A percentile compares a stretch with the other conserved stretches of the same genome.
These are phyloP conservation scores for Tachystola acroxantha DNA, from an alignment of 2,888 invertebrate genomes.

Conservation along the genomic window DNA sequence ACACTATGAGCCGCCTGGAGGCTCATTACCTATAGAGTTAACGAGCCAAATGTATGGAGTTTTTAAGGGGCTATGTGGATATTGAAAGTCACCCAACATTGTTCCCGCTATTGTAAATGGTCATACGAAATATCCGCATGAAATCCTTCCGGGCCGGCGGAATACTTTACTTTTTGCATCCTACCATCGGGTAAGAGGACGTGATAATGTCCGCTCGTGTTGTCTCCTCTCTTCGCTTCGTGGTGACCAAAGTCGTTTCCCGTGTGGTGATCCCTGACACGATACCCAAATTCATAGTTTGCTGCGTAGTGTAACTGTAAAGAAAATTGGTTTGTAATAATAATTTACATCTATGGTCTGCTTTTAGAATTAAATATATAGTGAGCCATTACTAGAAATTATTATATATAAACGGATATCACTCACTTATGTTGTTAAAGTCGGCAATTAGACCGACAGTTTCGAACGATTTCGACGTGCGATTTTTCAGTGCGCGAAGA, in stretches of 20 bases:
- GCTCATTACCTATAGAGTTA: no score
- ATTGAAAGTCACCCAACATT: not conserved
- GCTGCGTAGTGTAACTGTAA: slow-evolving; percentile 80
- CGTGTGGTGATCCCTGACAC: slow-evolving; percentile 83
- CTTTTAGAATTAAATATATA: no score
- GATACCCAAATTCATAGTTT: slow-evolving; percentile 83
- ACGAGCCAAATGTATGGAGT: no score
- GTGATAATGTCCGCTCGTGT: slow-evolving; percentile 85
- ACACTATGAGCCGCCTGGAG: no score
- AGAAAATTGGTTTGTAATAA: slow-evolving; percentile 7
- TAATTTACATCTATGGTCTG: not conserved
- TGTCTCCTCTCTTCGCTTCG: slow-evolving; percentile 82
- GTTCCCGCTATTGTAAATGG: not conserved
- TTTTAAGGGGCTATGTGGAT: no score
- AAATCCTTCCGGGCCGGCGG: slow-evolving; percentile 86
- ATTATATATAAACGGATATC: no score
- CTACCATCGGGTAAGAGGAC: slow-evolving; percentile 88
- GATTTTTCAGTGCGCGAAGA: no score
- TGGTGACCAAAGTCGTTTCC: slow-evolving; percentile 89
- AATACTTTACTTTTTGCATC: slow-evolving; percentile 87
- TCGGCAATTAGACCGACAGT: no score
- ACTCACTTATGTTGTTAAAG: no score
- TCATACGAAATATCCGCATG: slow-evolving; percentile 87
- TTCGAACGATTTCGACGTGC: no score
- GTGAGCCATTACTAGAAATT: no score